These are phyloP conservation scores for Orchestes rusci DNA, from an alignment of 2,888 invertebrate species.

Conservation along the genomic window DNA sequence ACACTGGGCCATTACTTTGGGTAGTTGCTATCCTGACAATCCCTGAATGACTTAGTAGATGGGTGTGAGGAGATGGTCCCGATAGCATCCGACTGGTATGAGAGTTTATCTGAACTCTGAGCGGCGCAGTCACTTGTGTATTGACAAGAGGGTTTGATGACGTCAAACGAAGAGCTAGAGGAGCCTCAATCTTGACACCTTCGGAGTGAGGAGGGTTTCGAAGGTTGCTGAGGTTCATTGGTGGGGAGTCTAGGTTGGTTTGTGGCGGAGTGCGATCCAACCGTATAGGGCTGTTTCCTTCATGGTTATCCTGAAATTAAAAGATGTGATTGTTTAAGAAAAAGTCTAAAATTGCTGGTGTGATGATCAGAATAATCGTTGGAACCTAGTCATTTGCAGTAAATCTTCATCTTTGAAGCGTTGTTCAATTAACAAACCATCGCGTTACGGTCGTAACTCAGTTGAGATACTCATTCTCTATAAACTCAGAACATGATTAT, in stretches of 20 bases:
- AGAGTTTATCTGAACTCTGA: conserved; percentile 41
- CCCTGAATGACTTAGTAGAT: conserved; percentile 36
- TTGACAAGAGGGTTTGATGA: conserved; percentile 26
- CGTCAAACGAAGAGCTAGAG: conserved; percentile 38
- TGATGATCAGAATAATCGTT: too few relatives aligned
- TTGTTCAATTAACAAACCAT: too few relatives aligned
- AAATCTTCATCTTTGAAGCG: too few relatives aligned
- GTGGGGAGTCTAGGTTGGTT: conserved; percentile 33
- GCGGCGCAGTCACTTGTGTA: conserved; percentile 37
- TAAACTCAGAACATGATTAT: too few relatives aligned
- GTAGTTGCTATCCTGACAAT: conserved; percentile 43
- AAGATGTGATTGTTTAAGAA: too few relatives aligned
- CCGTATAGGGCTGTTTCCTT: conserved; percentile 32
- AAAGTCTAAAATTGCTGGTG: too few relatives aligned
- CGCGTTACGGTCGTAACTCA: too few relatives aligned
- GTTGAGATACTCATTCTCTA: too few relatives aligned
- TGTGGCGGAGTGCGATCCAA: conserved; percentile 18
- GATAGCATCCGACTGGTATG: conserved; percentile 31
- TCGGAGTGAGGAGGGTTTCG: conserved; percentile 26
- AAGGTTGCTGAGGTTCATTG: conserved; percentile 40
- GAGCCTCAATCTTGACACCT: conserved; percentile 34
- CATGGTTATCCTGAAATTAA: conserved; percentile 20
- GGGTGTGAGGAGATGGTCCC: conserved; percentile 35
- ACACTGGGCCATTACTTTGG: conserved; percentile 33
- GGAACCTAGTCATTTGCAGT: too few relatives aligned